Evolutionary conservation across 2,888 invertebrate genomes (phyloP).

Genomic region (Cryptus viduatorius): DNA sequence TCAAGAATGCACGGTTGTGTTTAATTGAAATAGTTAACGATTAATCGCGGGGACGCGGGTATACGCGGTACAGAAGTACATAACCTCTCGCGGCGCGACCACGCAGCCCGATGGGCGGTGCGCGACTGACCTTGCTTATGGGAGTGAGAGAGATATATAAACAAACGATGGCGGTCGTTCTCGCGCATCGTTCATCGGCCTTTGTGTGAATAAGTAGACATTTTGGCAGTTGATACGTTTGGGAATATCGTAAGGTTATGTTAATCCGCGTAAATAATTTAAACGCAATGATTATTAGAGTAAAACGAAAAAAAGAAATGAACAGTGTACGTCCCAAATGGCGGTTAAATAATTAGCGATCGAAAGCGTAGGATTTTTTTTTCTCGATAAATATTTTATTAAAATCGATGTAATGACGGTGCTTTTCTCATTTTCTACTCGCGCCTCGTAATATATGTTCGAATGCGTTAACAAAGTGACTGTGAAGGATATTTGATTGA

Average conservation of each 20-base stretch:
- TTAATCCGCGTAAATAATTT: too few species aligned
- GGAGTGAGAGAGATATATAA: neutral
- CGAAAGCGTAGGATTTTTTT: neutral
- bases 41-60: too few species aligned
- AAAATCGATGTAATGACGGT: neutral
- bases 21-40: too few species aligned
- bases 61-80: too few species aligned
- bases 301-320: neutral
- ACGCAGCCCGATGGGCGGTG: neutral
- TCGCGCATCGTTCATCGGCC: neutral
- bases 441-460: neutral
- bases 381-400: neutral
- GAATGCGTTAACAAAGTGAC: neutral
- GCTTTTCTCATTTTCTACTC: neutral
- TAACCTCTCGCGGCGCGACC: neutral
- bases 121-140: neutral
- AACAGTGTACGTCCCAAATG: neutral
- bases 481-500: too few species aligned
- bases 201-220: neutral
- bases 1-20: too few species aligned
- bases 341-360: neutral
- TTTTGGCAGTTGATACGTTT: neutral
- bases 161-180: neutral
- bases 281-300: neutral
- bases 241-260: neutral